A percentile compares a stretch with the other conserved stretches of the same genome.
Evolutionary conservation across 1,140 invertebrate genomes (phyloP).

Genomic region (Drosophila sulfurigaster): DNA sequence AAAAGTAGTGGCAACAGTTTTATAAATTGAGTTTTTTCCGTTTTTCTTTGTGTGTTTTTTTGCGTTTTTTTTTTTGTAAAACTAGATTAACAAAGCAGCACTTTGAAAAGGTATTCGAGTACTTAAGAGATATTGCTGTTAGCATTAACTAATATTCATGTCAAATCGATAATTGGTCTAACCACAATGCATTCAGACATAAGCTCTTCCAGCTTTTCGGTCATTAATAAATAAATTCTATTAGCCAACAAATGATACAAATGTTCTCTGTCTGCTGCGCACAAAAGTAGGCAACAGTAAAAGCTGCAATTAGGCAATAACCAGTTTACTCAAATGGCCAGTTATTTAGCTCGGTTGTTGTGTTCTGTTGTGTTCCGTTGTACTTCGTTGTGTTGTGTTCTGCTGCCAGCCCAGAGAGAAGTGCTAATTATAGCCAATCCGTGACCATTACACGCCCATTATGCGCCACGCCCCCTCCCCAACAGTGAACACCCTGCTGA

Average conservation of each 20-base stretch:
- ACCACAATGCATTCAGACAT: not conserved
- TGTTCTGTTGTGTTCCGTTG: not conserved
- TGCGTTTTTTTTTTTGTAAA: constrained; percentile 38
- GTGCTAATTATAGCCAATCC: constrained; percentile 70
- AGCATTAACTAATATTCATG: not conserved
- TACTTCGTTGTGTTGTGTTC: not conserved
- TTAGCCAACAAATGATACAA: constrained; percentile 2
- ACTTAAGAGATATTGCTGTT: not conserved
- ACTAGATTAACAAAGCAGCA: constrained; percentile 55
- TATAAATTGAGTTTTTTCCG: constrained; percentile 45
- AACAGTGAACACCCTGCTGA: constrained; percentile 2
- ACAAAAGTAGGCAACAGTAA: constrained; percentile 60
- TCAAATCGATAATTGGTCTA: constrained; percentile 9
- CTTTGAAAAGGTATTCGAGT: constrained; percentile 4
- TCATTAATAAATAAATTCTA: constrained; percentile 31
- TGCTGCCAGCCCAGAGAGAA: constrained; percentile 10
- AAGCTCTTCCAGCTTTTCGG: constrained; percentile 4
- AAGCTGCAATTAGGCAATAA: constrained; percentile 60
- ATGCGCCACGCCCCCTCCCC: constrained; percentile 46
- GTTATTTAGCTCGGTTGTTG: constrained; percentile 32
- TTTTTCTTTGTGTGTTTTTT: not conserved
- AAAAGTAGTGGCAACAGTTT: constrained; percentile 39
- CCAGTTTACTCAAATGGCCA: constrained; percentile 62
- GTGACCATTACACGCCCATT: constrained; percentile 60
- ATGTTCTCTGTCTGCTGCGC: constrained; percentile 18